These are phyloP conservation scores for Gymnocypris eckloni DNA, from an alignment of 2,797 vertebrate genomes.

Conservation along the genomic window DNA sequence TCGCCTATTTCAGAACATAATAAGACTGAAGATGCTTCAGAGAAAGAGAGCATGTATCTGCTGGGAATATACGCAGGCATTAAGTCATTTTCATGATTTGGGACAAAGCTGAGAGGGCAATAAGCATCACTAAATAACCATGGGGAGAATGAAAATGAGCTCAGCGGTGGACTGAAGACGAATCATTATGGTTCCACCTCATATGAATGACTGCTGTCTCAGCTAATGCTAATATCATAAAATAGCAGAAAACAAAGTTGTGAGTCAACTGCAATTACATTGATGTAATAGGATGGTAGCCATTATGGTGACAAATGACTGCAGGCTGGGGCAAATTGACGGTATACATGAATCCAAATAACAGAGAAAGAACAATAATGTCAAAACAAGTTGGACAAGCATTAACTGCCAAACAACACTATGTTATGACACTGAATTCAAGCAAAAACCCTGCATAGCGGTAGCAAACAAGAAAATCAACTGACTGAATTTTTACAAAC, in stretches of 20 bases:
- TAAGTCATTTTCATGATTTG: conserved; percentile 40
- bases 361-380: conserved; percentile 26
- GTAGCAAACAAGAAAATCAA: background rate
- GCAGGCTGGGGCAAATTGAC: background rate
- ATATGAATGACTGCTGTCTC: conserved; percentile 29
- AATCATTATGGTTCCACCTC: conserved; percentile 11
- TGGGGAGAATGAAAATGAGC: conserved; percentile 40
- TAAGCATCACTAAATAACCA: conserved; percentile 22
- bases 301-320: conserved; percentile 33
- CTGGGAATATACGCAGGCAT: conserved; percentile 24
- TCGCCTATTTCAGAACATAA: background rate
- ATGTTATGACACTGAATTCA: background rate
- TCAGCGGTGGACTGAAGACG: conserved; percentile 18
- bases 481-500: conserved; percentile 10
- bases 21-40: conserved; percentile 3
- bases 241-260: conserved; percentile 29
- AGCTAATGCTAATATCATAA: conserved; percentile 40
- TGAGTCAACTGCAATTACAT: conserved; percentile 26
- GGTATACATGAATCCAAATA: conserved; percentile 15
- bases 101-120: conserved; percentile 4
- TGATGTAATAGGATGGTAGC: conserved; percentile 29
- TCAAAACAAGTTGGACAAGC: conserved; percentile 23
- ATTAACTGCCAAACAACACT: conserved; percentile 13
- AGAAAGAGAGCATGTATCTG: conserved; percentile 19
- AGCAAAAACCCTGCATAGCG: background rate